Percentiles rank a stretch among this genome's conserved stretches.
Evolutionary conservation across 2,113 vertebrate species (phyloP).

Genomic region (Ciconia maguari): DNA sequence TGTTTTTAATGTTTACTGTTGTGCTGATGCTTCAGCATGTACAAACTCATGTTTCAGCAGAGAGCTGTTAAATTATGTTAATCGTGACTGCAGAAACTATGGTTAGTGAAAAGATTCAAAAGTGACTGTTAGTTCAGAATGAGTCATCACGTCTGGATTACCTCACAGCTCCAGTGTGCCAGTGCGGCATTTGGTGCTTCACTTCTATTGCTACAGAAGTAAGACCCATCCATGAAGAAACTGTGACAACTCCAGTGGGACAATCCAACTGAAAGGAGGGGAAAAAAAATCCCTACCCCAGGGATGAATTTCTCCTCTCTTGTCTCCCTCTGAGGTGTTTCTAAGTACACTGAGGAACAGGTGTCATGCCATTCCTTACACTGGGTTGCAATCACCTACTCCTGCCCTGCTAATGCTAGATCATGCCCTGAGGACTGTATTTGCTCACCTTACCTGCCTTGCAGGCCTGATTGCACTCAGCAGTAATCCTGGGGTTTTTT

Average conservation of each 20-base stretch:
- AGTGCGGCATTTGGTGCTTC: neutral
- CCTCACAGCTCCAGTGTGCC: neutral
- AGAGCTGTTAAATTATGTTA: neutral
- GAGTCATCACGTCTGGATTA: neutral
- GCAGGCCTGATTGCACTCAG: neutral
- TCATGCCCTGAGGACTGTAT: neutral
- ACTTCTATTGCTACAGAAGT: neutral
- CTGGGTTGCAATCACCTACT: neutral
- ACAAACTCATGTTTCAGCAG: neutral
- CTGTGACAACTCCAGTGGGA: neutral
- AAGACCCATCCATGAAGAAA: neutral
- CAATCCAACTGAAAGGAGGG: neutral
- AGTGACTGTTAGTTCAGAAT: neutral
- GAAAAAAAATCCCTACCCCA: neutral
- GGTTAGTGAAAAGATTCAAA: neutral
- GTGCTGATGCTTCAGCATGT: neutral
- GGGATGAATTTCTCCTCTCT: neutral
- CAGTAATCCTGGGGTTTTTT: neutral
- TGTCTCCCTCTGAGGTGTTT: neutral
- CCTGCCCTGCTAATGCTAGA: neutral
- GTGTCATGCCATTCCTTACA: neutral
- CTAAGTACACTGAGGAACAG: neutral
- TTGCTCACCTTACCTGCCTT: neutral
- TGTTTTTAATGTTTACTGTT: neutral
- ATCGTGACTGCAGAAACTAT: neutral